phyloP scores from a whole-genome alignment of 2,888 invertebrate species.

The Gymnoscelis rufifasciata region DNA sequence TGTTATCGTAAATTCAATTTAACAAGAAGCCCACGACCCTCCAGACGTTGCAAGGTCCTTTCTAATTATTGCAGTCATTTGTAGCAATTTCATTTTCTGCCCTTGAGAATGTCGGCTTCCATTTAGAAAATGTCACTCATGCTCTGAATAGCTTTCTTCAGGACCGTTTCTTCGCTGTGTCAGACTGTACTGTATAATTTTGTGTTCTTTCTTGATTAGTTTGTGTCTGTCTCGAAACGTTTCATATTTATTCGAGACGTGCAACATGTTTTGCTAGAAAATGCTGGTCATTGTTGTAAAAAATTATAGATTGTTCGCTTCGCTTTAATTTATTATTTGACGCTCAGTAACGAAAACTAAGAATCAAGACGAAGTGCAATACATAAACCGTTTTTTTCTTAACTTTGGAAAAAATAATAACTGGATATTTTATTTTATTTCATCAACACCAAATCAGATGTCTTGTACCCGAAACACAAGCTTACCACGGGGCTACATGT shows the following conservation, averaged over 20 bases:
- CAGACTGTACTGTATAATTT: constrained; percentile 8
- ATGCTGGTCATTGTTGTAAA: no score
- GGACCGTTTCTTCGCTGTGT: constrained; percentile 18
- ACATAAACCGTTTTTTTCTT: no score
- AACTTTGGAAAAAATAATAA: no score
- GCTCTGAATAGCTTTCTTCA: constrained; percentile 43
- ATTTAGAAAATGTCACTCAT: constrained; percentile 25
- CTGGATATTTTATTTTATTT: no score
- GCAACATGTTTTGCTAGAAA: no score
- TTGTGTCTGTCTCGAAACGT: not conserved
- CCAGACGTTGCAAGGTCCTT: constrained; percentile 15
- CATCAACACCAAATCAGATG: no score
- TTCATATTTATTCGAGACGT: not conserved
- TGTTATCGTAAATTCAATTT: constrained; percentile 24
- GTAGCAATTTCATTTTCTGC: constrained; percentile 30
- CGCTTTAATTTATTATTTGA: no score
- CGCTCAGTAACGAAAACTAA: no score
- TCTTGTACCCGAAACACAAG: no score
- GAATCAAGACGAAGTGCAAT: no score
- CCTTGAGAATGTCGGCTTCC: constrained; percentile 25
- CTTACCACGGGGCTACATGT: no score
- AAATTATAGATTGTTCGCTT: no score
- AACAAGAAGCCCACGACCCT: constrained; percentile 18
- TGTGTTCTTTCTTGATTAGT: constrained; percentile 10
- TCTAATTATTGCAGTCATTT: constrained; percentile 31